These are phyloP conservation scores for Lasioglossum baleicum DNA, from an alignment of 1,140 invertebrate genomes.

Conservation along the genomic window DNA sequence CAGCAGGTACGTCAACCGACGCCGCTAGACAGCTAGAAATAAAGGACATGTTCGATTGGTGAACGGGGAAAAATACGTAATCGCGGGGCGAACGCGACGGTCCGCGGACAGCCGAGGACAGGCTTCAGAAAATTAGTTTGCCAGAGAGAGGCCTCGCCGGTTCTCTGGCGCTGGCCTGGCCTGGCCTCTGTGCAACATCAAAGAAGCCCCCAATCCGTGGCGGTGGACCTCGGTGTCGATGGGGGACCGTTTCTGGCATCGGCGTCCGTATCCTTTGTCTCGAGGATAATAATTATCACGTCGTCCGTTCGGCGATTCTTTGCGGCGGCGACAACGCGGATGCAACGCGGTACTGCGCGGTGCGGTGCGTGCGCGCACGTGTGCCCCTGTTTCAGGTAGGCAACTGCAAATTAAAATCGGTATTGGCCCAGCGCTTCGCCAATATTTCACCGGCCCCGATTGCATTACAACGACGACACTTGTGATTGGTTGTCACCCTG, in stretches of 20 bases:
- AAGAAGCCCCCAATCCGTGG: conserved; percentile 41
- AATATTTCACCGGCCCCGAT: conserved; percentile 45
- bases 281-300: conserved; percentile 70
- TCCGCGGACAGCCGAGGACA: conserved; percentile 66
- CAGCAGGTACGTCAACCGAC: conserved; percentile 56
- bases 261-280: conserved; percentile 64
- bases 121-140: conserved; percentile 67
- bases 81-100: conserved; percentile 55
- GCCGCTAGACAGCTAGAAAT: conserved; percentile 49
- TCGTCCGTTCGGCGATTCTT: conserved; percentile 67
- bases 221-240: conserved; percentile 47
- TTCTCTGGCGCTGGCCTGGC: conserved; percentile 23
- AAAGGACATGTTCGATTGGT: conserved; percentile 60
- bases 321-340: conserved; percentile 49
- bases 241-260: conserved; percentile 35
- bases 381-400: conserved; percentile 14
- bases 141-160: conserved; percentile 5
- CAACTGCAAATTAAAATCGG: conserved; percentile 54
- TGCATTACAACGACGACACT: conserved; percentile 52
- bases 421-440: conserved; percentile 39
- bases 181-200: conserved; percentile 53
- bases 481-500: conserved; percentile 46
- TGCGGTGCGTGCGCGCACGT: too few relatives aligned
- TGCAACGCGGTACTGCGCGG: too few relatives aligned
- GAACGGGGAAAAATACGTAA: conserved; percentile 65